Conservation (phyloP, 2,113 vertebrate species). For the Scatophagus argus region DNA sequence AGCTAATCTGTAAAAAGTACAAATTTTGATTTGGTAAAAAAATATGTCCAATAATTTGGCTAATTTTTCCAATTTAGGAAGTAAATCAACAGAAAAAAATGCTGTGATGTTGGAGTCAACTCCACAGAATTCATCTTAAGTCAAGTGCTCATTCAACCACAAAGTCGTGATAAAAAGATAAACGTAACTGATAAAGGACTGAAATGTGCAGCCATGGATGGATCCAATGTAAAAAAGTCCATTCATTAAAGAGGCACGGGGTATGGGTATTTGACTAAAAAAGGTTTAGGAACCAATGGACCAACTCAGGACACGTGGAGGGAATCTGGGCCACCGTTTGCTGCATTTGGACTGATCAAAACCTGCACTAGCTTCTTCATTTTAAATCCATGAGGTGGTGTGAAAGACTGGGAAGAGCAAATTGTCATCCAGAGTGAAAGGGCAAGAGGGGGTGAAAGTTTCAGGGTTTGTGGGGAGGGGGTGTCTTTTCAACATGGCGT, state of each 20-base stretch:
- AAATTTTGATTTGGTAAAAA: not conserved
- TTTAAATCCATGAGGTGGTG: conserved; percentile 43
- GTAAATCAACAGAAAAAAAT: not conserved
- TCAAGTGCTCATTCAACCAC: not conserved
- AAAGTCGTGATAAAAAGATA: not conserved
- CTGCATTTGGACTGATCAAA: not conserved
- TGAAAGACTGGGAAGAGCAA: conserved; percentile 5
- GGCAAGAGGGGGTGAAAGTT: conserved; percentile 9
- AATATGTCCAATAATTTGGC: not conserved
- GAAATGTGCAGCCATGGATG: not conserved
- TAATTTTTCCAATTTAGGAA: not conserved
- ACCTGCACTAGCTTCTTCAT: conserved; percentile 3
- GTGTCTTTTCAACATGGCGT: conserved; percentile 17
- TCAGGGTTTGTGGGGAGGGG: not conserved
- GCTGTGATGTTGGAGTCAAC: not conserved
- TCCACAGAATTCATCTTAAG: not conserved
- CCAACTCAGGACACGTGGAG: not conserved
- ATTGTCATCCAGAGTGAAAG: conserved; percentile 50
- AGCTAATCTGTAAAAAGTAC: not conserved
- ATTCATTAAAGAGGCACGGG: not conserved
- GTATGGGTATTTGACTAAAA: not conserved
- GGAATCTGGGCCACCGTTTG: not conserved
- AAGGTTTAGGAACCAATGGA: no score
- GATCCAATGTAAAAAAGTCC: no score
- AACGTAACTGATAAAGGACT: not conserved